These are phyloP conservation scores for Albula goreensis DNA, from an alignment of 2,113 vertebrate species.

Conservation along the genomic window DNA sequence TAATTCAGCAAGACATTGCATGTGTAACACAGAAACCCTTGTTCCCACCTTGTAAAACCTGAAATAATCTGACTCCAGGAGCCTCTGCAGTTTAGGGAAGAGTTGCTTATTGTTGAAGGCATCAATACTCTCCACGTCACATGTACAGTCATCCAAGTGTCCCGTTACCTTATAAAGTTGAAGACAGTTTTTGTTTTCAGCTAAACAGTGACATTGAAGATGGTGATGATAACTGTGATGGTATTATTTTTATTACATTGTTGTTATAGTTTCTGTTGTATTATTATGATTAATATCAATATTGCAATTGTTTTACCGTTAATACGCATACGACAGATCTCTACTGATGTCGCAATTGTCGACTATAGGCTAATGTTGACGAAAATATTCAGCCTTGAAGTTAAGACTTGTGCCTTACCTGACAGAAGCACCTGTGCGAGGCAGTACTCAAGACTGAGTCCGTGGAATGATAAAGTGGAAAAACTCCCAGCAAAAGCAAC, in stretches of 20 bases:
- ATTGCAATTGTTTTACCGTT: not conserved
- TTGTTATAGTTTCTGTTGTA: not conserved
- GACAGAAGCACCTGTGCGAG: conserved; percentile 77
- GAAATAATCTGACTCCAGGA: conserved; percentile 88
- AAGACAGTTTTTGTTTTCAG: not conserved
- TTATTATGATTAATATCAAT: not conserved
- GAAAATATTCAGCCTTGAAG: not conserved
- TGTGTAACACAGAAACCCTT: not conserved
- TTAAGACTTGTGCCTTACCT: conserved; percentile 62
- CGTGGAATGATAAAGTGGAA: conserved; percentile 28
- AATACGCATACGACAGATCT: not conserved
- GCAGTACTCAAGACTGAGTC: conserved; percentile 42
- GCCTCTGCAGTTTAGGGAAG: conserved; percentile 81
- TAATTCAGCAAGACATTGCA: not conserved
- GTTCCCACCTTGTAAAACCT: conserved; percentile 86
- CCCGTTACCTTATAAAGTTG: conserved; percentile 76
- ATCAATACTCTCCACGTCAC: conserved; percentile 91
- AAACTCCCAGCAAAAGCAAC: not conserved
- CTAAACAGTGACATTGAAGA: not conserved
- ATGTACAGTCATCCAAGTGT: conserved; percentile 86
- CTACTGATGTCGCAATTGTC: not conserved
- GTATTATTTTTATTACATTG: not conserved
- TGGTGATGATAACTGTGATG: not conserved
- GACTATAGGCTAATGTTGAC: not conserved
- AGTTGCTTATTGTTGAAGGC: conserved; percentile 85